These are phyloP conservation scores for Gallinago solitaria DNA, from an alignment of 2,797 vertebrate genomes.

Conservation along the genomic window DNA sequence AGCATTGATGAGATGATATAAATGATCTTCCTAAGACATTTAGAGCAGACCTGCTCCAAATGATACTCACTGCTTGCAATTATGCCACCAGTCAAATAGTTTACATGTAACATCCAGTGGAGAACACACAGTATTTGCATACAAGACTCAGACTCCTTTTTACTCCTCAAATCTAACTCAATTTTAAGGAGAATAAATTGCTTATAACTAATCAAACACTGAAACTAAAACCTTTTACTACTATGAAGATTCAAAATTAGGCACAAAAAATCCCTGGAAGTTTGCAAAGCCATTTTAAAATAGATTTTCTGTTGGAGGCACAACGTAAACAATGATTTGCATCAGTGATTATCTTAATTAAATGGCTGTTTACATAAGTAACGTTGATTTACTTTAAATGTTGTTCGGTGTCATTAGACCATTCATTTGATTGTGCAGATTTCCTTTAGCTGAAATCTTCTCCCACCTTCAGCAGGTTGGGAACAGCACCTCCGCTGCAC, in stretches of 20 bases:
- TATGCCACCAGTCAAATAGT: slow-evolving; percentile 3
- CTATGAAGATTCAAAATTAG: not conserved
- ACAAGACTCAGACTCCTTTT: not conserved
- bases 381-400: slow-evolving; percentile 58
- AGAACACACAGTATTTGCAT: not conserved
- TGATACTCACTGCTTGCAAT: slow-evolving; percentile 41
- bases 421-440: slow-evolving; percentile 30
- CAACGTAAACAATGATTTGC: slow-evolving; percentile 55
- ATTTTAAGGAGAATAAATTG: slow-evolving; percentile 29
- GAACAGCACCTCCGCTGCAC: not conserved
- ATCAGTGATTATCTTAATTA: slow-evolving; percentile 72
- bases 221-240: not conserved
- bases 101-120: not conserved
- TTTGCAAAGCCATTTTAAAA: slow-evolving; percentile 19
- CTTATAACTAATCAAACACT: not conserved
- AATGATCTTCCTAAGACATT: not conserved
- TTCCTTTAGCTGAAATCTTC: slow-evolving; percentile 38
- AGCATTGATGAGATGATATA: slow-evolving; percentile 12
- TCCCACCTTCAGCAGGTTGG: not conserved
- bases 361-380: slow-evolving; percentile 57
- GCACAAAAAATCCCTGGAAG: not conserved
- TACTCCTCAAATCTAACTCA: not conserved
- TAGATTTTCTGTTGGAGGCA: slow-evolving; percentile 53
- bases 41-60: not conserved
- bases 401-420: slow-evolving; percentile 53